Conservation (phyloP, 2,113 vertebrate genomes). For the Sapajus apella region DNA sequence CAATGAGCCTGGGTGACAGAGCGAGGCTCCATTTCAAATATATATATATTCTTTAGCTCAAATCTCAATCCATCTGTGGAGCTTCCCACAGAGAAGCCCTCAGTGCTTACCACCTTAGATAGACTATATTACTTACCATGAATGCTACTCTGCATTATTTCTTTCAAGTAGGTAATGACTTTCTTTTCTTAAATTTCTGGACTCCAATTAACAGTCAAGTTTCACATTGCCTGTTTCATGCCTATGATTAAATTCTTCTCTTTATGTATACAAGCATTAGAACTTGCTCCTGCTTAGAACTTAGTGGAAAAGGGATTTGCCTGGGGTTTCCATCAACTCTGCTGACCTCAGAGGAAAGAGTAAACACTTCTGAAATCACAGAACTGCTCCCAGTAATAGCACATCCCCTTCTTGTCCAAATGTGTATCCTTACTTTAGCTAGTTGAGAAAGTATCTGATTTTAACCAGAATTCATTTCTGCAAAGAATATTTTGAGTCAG, state of each 20-base stretch:
- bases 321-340: too few species aligned
- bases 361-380: background rate
- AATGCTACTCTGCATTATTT: too few species aligned
- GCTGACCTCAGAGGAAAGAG: background rate
- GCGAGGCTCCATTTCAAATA: too few species aligned
- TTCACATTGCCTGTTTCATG: too few species aligned
- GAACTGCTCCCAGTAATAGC: background rate
- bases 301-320: too few species aligned
- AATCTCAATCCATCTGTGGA: background rate
- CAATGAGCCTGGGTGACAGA: too few species aligned
- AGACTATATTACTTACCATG: background rate
- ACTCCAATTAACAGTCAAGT: too few species aligned
- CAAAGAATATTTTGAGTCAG: conserved; percentile 27
- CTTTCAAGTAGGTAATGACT: too few species aligned
- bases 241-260: too few species aligned
- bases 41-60: background rate
- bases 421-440: background rate
- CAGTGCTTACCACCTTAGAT: background rate
- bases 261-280: too few species aligned
- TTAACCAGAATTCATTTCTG: background rate
- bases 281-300: too few species aligned
- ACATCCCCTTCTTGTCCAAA: background rate
- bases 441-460: background rate
- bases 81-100: background rate
- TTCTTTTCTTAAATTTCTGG: too few species aligned